These are phyloP conservation scores for Neelides folsomi DNA, from an alignment of 2,888 invertebrate genomes.

Conservation along the genomic window DNA sequence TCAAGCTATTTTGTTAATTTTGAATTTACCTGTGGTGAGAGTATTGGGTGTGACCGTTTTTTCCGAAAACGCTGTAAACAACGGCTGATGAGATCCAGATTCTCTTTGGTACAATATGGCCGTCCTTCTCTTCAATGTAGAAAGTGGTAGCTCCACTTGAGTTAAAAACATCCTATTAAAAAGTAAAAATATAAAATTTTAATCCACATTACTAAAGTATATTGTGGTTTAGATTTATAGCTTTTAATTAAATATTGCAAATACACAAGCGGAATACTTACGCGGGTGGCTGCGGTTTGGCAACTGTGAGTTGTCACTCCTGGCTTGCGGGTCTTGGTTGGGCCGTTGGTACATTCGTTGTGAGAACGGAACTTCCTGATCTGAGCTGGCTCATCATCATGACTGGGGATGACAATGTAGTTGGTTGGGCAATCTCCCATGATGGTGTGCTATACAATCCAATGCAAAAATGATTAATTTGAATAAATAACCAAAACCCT, in stretches of 20 bases:
- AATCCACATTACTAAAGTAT: no score
- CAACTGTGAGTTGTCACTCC: conserved; percentile 18
- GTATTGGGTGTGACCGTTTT: conserved; percentile 30
- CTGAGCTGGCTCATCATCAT: conserved; percentile 17
- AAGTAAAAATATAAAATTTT: conserved; percentile 4
- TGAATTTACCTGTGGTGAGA: conserved; percentile 11
- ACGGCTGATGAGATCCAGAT: conserved; percentile 20
- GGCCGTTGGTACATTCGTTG: conserved; percentile 19
- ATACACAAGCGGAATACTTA: conserved; percentile 4
- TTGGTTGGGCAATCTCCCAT: conserved; percentile 29
- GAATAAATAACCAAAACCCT: not conserved
- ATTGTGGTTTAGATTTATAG: no score
- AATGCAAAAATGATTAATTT: not conserved
- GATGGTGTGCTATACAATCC: conserved; percentile 24
- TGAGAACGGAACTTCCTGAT: conserved; percentile 29
- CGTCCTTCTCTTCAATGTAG: conserved; percentile 21
- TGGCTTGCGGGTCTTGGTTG: conserved; percentile 21
- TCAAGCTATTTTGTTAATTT: not conserved
- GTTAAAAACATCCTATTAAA: conserved; percentile 26
- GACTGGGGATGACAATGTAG: conserved; percentile 25
- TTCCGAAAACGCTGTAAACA: conserved; percentile 26
- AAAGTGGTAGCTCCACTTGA: conserved; percentile 21
- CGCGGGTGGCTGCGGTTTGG: conserved; percentile 26
- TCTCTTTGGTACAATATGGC: conserved; percentile 16
- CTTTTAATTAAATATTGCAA: no score